A percentile compares a stretch with the other conserved stretches of the same genome.
phyloP scores from a whole-genome alignment of 2,888 invertebrate genomes.

The Mythimna albipuncta region DNA sequence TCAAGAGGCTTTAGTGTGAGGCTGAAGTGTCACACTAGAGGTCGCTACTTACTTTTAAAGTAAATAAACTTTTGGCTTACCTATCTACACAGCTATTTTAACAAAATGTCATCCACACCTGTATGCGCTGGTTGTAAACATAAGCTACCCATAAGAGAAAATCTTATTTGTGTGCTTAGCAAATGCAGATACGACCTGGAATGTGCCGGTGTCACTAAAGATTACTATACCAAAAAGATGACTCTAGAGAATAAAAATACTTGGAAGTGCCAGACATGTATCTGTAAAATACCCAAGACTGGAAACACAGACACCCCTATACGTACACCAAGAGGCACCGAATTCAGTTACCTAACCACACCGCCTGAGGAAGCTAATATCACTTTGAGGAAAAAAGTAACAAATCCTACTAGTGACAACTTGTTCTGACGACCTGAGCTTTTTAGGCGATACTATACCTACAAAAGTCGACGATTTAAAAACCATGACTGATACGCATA shows the following conservation, averaged over 20 bases:
- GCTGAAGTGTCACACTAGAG: no score
- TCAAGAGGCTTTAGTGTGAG: no score
- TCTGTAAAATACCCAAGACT: constrained; percentile 29
- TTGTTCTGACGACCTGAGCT: constrained; percentile 9
- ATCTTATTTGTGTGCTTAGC: constrained; percentile 5
- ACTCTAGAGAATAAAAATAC: constrained; percentile 14
- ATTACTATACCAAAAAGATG: no score
- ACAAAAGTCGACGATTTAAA: neutral
- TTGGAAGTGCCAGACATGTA: constrained; percentile 27
- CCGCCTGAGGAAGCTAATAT: neutral
- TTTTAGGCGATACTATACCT: constrained; percentile 17
- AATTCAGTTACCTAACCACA: neutral
- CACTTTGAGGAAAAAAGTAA: constrained; percentile 5
- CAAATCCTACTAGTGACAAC: neutral
- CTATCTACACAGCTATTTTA: no score
- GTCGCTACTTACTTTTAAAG: no score
- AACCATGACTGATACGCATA: neutral
- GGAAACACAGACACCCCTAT: constrained; percentile 24
- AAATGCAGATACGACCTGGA: neutral
- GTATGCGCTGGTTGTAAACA: constrained; percentile 26
- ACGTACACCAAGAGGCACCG: neutral
- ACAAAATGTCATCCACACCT: neutral
- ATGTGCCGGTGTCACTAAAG: no score
- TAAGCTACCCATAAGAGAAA: constrained; percentile 22
- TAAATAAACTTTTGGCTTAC: no score